Evolutionary conservation across 2,888 invertebrate species (phyloP).

Genomic region (Ochropleura plecta): DNA sequence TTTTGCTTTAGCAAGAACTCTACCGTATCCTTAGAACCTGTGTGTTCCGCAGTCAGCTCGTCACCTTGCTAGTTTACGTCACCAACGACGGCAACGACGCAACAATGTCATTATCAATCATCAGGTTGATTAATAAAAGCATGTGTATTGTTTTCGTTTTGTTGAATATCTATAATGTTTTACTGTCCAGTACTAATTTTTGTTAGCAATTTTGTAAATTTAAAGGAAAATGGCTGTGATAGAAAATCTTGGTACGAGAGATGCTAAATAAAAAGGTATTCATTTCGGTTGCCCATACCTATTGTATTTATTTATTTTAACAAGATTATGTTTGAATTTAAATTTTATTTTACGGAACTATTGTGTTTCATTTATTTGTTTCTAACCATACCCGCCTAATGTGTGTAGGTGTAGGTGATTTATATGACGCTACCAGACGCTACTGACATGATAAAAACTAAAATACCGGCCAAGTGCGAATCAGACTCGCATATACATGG

Average conservation of each 20-base stretch:
- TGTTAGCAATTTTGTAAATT: background rate
- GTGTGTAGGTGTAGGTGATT: too few relatives aligned
- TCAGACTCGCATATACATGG: too few relatives aligned
- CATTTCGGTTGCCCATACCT: background rate
- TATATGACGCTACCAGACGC: too few relatives aligned
- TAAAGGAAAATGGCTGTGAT: slow-evolving; percentile 7
- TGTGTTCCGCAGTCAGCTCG: background rate
- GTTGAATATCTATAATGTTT: slow-evolving; percentile 4
- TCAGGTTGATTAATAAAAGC: background rate
- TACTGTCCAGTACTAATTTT: background rate
- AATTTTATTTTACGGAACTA: background rate
- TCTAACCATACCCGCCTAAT: too few relatives aligned
- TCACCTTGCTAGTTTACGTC: background rate
- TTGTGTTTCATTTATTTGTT: slow-evolving; percentile 1
- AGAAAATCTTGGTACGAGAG: background rate
- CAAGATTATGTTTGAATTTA: background rate
- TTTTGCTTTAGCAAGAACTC: background rate
- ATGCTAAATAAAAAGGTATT: background rate
- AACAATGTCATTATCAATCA: background rate
- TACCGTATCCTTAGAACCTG: background rate
- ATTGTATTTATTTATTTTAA: background rate
- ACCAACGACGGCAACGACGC: background rate
- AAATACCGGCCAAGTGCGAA: too few relatives aligned
- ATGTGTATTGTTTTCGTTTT: background rate
- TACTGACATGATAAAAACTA: too few relatives aligned